phyloP scores from a whole-genome alignment of 2,888 invertebrate species.

The Camptogramma bilineatum region DNA sequence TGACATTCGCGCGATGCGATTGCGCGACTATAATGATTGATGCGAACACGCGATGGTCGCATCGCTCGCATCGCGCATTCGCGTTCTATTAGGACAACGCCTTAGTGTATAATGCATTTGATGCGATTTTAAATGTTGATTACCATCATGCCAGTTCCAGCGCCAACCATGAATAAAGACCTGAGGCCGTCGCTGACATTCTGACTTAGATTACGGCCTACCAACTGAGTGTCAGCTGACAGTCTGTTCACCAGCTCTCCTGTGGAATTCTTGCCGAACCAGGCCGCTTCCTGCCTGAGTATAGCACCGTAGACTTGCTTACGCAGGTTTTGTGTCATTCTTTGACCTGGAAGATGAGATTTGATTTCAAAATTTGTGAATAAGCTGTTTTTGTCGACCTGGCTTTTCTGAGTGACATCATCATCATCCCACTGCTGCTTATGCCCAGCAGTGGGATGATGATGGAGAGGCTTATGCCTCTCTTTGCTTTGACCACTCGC shows the following conservation, averaged over 20 bases:
- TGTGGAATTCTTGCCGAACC: constrained; percentile 95
- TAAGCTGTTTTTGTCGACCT: too few species aligned
- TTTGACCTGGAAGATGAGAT: constrained; percentile 87
- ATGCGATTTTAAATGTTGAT: constrained; percentile 27
- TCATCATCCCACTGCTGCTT: too few species aligned
- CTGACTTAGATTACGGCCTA: constrained; percentile 95
- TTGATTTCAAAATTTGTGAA: background rate
- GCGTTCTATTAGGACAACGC: too few species aligned
- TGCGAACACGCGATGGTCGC: too few species aligned
- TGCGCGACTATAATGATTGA: too few species aligned
- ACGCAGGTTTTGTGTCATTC: constrained; percentile 93
- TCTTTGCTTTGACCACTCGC: too few species aligned
- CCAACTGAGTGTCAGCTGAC: constrained; percentile 95
- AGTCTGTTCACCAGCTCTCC: constrained; percentile 97
- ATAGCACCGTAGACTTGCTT: constrained; percentile 92
- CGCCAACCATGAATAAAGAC: constrained; percentile 93
- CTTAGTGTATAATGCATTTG: background rate
- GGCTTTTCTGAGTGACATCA: too few species aligned
- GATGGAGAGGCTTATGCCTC: too few species aligned
- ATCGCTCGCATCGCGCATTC: too few species aligned
- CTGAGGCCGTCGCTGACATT: constrained; percentile 98
- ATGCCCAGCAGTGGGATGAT: too few species aligned
- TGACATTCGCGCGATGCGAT: too few species aligned
- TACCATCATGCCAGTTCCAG: constrained; percentile 98
- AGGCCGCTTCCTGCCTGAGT: constrained; percentile 94